phyloP scores from a whole-genome alignment of 2,113 vertebrate genomes.

The Megaptera novaeangliae region DNA sequence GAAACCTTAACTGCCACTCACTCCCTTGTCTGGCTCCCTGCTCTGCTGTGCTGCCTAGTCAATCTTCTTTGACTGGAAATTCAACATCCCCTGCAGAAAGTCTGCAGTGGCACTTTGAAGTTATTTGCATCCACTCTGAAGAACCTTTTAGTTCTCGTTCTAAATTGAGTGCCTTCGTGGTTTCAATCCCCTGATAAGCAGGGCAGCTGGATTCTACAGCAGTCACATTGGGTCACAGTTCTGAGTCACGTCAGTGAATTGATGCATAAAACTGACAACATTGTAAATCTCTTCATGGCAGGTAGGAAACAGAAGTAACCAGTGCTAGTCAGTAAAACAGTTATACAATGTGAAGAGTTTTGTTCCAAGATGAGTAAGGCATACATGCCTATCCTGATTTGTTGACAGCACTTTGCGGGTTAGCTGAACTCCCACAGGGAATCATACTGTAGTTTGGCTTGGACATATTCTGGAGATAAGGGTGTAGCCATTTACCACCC shows the following conservation, averaged over 20 bases:
- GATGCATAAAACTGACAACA: constrained; percentile 65
- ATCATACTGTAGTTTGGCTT: not conserved
- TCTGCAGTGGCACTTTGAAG: constrained; percentile 41
- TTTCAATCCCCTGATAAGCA: constrained; percentile 61
- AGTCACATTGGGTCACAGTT: constrained; percentile 12
- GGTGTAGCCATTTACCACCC: not conserved
- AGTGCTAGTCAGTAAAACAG: constrained; percentile 33
- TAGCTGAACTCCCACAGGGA: not conserved
- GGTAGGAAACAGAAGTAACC: constrained; percentile 26
- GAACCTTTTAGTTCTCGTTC: constrained; percentile 69
- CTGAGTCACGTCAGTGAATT: constrained; percentile 66
- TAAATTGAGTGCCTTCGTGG: constrained; percentile 59
- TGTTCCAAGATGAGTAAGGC: not conserved
- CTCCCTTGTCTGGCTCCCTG: not conserved
- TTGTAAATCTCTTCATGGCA: constrained; percentile 55
- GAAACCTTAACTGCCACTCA: not conserved
- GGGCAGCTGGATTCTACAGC: constrained; percentile 66
- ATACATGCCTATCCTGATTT: not conserved
- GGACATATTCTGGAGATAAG: not conserved
- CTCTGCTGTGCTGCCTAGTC: not conserved
- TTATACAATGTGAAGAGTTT: not conserved
- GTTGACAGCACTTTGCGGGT: not conserved
- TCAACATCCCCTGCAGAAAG: constrained; percentile 49
- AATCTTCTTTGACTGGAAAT: constrained; percentile 49
- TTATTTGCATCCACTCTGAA: constrained; percentile 65